Evolutionary conservation across 2,888 invertebrate species (phyloP).

Genomic region (Malthinus flaveolus): DNA sequence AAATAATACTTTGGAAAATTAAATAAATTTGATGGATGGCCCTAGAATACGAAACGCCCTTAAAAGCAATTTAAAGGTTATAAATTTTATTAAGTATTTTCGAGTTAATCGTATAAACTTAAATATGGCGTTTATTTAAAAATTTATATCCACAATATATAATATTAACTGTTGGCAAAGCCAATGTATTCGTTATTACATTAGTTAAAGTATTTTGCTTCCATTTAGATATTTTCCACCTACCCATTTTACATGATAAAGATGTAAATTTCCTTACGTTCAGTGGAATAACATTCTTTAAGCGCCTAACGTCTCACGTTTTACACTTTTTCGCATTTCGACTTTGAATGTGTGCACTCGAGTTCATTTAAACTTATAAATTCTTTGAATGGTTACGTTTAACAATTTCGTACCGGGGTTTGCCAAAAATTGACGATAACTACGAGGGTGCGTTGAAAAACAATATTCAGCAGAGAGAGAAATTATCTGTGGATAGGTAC

Average conservation of each 20-base stretch:
- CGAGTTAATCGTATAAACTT: no score
- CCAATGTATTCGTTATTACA: constrained; percentile 12
- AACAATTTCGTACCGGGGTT: no score
- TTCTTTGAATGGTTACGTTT: background rate
- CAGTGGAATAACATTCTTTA: constrained; percentile 6
- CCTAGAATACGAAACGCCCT: background rate
- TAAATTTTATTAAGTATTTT: no score
- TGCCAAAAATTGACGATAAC: no score
- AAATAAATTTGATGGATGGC: constrained; percentile 20
- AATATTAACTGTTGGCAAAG: background rate
- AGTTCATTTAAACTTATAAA: constrained; percentile 1
- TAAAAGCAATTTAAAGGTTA: no score
- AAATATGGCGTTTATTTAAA: no score
- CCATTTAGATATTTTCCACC: constrained; percentile 11
- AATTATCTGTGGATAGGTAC: no score
- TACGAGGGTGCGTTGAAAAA: no score
- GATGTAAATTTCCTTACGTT: constrained; percentile 15
- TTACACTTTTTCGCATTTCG: constrained; percentile 8
- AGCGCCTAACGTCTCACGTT: background rate
- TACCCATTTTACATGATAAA: constrained; percentile 10
- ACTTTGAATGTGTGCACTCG: constrained; percentile 3
- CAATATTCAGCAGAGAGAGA: no score
- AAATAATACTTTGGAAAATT: constrained; percentile 1
- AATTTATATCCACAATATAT: no score
- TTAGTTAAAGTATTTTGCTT: constrained; percentile 7